Percentiles rank a stretch among this genome's conserved stretches.
phyloP scores from a whole-genome alignment of 2,113 vertebrate genomes.

The Aphyosemion australe region DNA sequence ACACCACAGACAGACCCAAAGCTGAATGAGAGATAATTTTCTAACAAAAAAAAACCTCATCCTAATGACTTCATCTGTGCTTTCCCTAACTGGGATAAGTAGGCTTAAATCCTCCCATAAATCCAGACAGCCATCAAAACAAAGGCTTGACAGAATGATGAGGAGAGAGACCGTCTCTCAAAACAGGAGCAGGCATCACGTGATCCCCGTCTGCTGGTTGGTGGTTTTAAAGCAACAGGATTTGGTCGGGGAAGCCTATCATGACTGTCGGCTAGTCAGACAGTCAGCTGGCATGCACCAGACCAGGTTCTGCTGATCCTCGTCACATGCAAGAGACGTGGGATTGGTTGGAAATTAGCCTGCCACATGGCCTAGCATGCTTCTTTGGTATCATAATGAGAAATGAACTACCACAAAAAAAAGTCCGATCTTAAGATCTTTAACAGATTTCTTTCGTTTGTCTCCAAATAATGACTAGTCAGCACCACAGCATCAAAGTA shows the following conservation, averaged over 20 bases:
- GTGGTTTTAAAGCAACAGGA: slow-evolving; percentile 74
- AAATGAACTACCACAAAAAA: slow-evolving; percentile 26
- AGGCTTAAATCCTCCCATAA: slow-evolving; percentile 62
- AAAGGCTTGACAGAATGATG: slow-evolving; percentile 54
- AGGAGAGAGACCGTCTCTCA: slow-evolving; percentile 57
- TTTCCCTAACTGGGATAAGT: slow-evolving; percentile 55
- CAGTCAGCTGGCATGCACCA: slow-evolving; percentile 48
- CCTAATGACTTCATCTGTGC: slow-evolving; percentile 63
- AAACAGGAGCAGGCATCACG: slow-evolving; percentile 68
- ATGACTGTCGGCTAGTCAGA: slow-evolving; percentile 53
- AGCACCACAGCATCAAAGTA: slow-evolving; percentile 45
- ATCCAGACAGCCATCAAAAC: slow-evolving; percentile 74
- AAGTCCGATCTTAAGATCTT: slow-evolving; percentile 20
- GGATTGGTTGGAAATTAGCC: slow-evolving; percentile 26
- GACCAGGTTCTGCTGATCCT: slow-evolving; percentile 58
- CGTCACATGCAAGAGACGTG: slow-evolving; percentile 63
- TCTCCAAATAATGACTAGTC: slow-evolving; percentile 43
- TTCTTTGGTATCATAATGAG: slow-evolving; percentile 2
- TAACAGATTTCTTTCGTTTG: slow-evolving; percentile 12
- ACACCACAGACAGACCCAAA: slow-evolving; percentile 18
- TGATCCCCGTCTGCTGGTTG: slow-evolving; percentile 72
- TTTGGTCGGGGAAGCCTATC: slow-evolving; percentile 65
- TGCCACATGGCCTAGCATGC: slow-evolving; percentile 22
- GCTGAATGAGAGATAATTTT: background rate
- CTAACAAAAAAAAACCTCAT: slow-evolving; percentile 28